Evolutionary conservation across 2,113 vertebrate species (phyloP).

Genomic region (Aix galericulata): DNA sequence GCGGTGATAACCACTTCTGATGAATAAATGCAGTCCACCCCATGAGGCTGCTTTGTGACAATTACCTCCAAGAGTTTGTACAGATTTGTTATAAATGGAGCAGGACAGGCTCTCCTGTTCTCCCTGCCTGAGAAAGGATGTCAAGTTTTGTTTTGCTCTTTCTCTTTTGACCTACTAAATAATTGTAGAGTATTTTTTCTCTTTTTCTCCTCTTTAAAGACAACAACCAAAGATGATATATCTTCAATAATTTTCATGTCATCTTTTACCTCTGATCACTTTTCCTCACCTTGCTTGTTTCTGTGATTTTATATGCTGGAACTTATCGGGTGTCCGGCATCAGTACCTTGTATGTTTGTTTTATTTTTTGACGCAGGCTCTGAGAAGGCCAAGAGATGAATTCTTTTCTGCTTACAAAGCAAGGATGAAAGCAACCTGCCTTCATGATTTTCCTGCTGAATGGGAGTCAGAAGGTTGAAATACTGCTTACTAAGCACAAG

Average conservation of each 20-base stretch:
- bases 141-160: not conserved
- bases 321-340: not conserved
- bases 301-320: not conserved
- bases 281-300: not conserved
- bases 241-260: not conserved
- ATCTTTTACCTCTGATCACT: not conserved
- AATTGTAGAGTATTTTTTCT: not conserved
- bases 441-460: not conserved
- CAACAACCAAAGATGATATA: not conserved
- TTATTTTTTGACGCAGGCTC: not conserved
- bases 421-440: not conserved
- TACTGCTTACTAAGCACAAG: not conserved
- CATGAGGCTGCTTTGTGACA: not conserved
- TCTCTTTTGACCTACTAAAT: not conserved
- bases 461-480: not conserved
- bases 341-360: rapidly evolving
- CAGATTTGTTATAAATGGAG: not conserved
- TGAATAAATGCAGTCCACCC: not conserved
- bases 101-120: not conserved
- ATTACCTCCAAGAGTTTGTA: not conserved
- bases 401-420: not conserved
- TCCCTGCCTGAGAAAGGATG: not conserved
- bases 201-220: not conserved
- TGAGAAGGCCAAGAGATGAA: not conserved
- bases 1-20: not conserved